Base-by-base conservation (phyloP, 2,797 vertebrate species). In the Oryzias sinensis region DNA sequence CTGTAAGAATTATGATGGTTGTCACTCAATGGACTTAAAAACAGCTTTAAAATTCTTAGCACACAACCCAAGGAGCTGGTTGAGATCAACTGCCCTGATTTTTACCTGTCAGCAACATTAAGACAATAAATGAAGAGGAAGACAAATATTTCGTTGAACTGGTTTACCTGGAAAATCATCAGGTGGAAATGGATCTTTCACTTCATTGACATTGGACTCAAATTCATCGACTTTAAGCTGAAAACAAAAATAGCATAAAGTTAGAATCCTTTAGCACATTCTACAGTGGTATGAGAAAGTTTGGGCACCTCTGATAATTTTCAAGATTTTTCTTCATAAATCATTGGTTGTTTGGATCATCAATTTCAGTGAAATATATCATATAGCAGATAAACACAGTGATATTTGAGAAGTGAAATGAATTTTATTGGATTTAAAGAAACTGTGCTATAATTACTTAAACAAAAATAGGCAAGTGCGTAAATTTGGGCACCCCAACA, bases 201-300 rank as follows among this genome's bases (percentile, higher is more conserved):
- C 94, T 87, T 99, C 97, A 43, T 98, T 99, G 61, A 99, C 97
- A 9, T 96, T 96, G 24, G 96, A 97, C 86, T 99, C 97, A 91
- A 99, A 99, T 72, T 99, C 97, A 0, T 99, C 97, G 5, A 99
- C 76, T 91, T 96, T 99, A 42, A 99, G 91, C 97, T 99, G 88
- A 27, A 61, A 68, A 37, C 52, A 42, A 25, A 55, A 11, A 5
- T 64, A 18, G 15, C 16, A 29, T 44, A n/a, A 33, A 69, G 56
- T 14, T 56, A 11, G 49, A 17, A 5, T 43, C 37, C 13, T 24
- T 37, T 1, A 50, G 27, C 15, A 22, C 37, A 59, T 17, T 1
- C 7, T 45, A 18, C 18, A 18, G 18, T 18, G 18, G 18, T 18
- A 18, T 18, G 18, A 18, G 18, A 18, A 18, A 18, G 18, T 18